A percentile compares a stretch with the other conserved stretches of the same genome.
Evolutionary conservation across 2,888 invertebrate genomes (phyloP).

Genomic region (Halocaridina rubra): DNA sequence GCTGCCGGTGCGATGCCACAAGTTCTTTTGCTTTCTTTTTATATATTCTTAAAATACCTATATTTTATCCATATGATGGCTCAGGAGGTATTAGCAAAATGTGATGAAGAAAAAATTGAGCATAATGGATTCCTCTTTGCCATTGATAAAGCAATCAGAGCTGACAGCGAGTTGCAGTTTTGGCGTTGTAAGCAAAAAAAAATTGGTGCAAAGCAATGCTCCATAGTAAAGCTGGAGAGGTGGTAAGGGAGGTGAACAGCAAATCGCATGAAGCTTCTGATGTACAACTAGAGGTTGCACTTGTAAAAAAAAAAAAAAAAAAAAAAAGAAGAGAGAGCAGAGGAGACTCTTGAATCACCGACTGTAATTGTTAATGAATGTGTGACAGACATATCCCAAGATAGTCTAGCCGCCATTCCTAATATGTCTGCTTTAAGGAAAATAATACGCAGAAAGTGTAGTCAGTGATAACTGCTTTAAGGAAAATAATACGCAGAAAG

Average conservation of each 20-base stretch:
- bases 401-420: not conserved
- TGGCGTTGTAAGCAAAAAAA: conserved; percentile 12
- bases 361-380: not conserved
- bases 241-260: conserved; percentile 21
- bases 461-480: no score
- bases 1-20: no score
- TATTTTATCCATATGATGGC: no score
- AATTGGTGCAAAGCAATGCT: conserved; percentile 35
- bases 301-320: conserved; percentile 26
- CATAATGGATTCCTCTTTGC: no score
- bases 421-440: not conserved
- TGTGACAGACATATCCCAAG: not conserved
- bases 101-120: no score
- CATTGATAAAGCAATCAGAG: no score
- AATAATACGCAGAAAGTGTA: no score
- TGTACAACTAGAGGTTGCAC: conserved; percentile 30
- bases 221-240: conserved; percentile 27
- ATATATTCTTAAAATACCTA: no score
- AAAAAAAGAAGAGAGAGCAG: not conserved
- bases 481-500: not conserved
- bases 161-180: no score
- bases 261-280: conserved; percentile 18
- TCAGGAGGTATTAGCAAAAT: no score
- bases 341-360: conserved; percentile 1
- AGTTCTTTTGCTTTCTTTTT: no score